Percentiles rank a stretch among this genome's conserved stretches.
Evolutionary conservation across 1,140 invertebrate species (phyloP).

Genomic region (Dendroctonus valens): DNA sequence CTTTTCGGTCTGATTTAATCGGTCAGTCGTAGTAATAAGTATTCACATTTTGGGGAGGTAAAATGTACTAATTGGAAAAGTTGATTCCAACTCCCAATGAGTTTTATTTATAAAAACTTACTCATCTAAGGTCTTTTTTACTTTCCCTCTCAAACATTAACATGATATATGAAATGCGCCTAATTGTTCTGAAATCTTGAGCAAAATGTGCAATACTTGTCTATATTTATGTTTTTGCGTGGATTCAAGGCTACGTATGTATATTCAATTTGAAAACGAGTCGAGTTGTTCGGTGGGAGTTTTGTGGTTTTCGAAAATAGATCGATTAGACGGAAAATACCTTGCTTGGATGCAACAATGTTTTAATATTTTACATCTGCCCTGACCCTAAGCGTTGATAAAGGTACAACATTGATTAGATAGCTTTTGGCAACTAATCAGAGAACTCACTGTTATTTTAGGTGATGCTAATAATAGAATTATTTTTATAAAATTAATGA

Average conservation of each 20-base stretch:
- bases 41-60: too few species aligned
- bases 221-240: conserved; percentile 5
- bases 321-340: conserved; percentile 1
- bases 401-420: conserved; percentile 16
- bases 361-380: conserved; percentile 7
- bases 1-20: too few species aligned
- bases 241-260: conserved; percentile 3
- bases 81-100: too few species aligned
- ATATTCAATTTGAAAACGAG: conserved; percentile 5
- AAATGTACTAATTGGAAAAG: too few species aligned
- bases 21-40: too few species aligned
- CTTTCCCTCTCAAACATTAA: too few species aligned
- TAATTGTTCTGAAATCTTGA: too few species aligned
- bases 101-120: too few species aligned
- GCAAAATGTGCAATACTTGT: conserved; percentile 8
- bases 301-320: conserved; percentile 13
- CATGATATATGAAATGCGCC: too few species aligned
- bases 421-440: conserved; percentile 20
- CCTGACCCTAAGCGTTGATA: conserved; percentile 5
- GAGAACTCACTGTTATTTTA: conserved; percentile 14
- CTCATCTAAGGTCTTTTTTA: too few species aligned
- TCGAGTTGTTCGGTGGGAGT: conserved; percentile 11
- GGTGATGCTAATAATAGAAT: conserved; percentile 20
- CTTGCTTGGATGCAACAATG: not conserved
- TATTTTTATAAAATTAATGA: conserved; percentile 24